These are phyloP conservation scores for Adelphocoris suturalis DNA, from an alignment of 2,888 invertebrate species.

Conservation along the genomic window DNA sequence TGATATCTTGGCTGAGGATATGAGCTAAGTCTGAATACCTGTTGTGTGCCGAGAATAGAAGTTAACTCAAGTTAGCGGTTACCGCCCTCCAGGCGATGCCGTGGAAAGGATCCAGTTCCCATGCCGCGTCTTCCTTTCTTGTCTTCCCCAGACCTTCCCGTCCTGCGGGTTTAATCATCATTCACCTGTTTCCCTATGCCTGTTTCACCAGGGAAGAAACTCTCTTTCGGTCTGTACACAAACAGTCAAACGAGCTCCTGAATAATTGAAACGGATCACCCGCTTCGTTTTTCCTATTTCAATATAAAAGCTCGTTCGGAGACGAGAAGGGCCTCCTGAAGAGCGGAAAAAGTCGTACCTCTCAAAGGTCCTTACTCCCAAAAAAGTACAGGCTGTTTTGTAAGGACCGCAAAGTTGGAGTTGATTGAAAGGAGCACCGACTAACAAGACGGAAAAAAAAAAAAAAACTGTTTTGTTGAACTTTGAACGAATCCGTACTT, in stretches of 20 bases:
- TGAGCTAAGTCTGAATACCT: conserved; percentile 33
- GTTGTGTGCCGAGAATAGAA: background rate
- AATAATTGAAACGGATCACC: conserved; percentile 7
- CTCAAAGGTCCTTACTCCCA: no score
- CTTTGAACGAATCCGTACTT: no score
- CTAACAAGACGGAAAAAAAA: no score
- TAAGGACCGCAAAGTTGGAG: no score
- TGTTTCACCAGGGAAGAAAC: background rate
- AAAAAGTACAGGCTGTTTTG: no score
- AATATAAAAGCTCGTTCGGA: conserved; percentile 11
- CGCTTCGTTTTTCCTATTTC: conserved; percentile 22
- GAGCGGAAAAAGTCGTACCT: background rate
- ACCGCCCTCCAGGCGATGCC: conserved; percentile 11
- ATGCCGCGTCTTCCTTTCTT: background rate
- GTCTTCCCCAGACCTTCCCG: background rate
- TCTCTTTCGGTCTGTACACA: background rate
- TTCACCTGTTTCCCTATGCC: background rate
- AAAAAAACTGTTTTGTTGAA: no score
- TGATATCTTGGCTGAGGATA: background rate
- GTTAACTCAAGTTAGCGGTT: conserved; percentile 34
- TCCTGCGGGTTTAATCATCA: conserved; percentile 22
- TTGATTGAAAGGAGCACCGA: no score
- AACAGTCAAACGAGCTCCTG: conserved; percentile 28
- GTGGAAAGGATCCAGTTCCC: conserved; percentile 21
- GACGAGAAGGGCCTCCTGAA: background rate